Evolutionary conservation across 2,888 invertebrate species (phyloP), one percentile per base, ranked within the genome.

Genomic region (Deilephila elpenor): DNA sequence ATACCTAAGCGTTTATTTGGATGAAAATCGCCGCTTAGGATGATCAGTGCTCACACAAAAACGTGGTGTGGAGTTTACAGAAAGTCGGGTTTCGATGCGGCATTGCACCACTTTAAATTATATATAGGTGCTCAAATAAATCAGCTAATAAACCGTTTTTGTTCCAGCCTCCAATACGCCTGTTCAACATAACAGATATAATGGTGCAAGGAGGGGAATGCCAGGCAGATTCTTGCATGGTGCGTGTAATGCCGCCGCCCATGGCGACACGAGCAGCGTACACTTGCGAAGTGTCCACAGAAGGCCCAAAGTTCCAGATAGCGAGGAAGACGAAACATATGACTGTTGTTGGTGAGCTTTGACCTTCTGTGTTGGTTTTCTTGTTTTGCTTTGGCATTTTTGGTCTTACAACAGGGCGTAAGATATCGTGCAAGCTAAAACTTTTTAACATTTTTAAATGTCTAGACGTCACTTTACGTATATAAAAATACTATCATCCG

Each of bases 221-320:
- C 70, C 86, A 87, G 44, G 81, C 77, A 0, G 92, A 92, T 78
- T 89, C 84, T 5, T 94, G 94, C 71, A 86, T 90, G 83, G 91
- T 94, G 11, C 82, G 89, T n/a, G 89, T 94, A 7, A 93, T 94
- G 93, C 94, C 93, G 1, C 88, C 89, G 0, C 93, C 94, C 0
- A 80, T 90, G n/a, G 88, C 93, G 0, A 90, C 89, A 0, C 83
- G 92, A 44, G 94, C 94, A 1, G 91, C 90, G 0, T 94, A 93
- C 78, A 93, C 90, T 5, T 94, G 94, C 70, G 94, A 94, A 77
- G 90, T 94, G 3, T 94, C 94, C 1, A 93, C 94, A 0, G 94
- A 94, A 79, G 94, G 94, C 3, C 94, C 94, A 1, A 93, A 86
- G 86, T 94, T 94, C 82, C 92, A 90, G 78, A 94, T 94, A 72